Base-by-base conservation (phyloP, 2,113 vertebrate species). In the Hystrix brachyura region DNA sequence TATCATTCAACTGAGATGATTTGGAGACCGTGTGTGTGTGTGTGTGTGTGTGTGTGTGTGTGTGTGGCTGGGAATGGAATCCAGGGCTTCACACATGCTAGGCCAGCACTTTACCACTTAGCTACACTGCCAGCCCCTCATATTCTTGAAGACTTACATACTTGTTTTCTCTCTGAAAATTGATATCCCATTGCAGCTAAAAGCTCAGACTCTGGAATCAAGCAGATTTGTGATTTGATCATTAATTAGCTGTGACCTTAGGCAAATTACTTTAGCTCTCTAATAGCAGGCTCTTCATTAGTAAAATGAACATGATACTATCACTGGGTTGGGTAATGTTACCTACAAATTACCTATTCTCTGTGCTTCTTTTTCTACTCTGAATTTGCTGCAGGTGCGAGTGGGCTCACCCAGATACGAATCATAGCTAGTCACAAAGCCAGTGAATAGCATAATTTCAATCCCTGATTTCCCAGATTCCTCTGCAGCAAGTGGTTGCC, bases 161-260 rank as follows among this genome's bases (percentile, higher is more conserved):
- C 72, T 55, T 83, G 62, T 65, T 65, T 93, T 86, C 25, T 71
- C 65, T 60, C 81, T 84, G 43, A 27, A 81, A 90, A 46, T 64
- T 59, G 65, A 11, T 21, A 46, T 55, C 87, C 34, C 62, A 71
- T 25, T 43, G 38, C n/a, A 83, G 14, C 57, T 67, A 69, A 88
- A 46, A 76, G 76, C 55, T 90, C 71, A 83, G 87, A 83, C 25
- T 94, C 5, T 0, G 71, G 27, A 82, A 85, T 90, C 81, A 89
- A 69, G 78, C 46, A 93, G 85, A 87, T 90, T 62, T 60, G 71
- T 78, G 82, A 94, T 85, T 87, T 82, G 91, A 69, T 79, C 60
- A 43, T 81, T 38, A 32, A 76, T 82, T 72, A 86, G 81, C 71
- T 91, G 51, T 72, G 78, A 90, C 34, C 29, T 76, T 91, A 7